A percentile compares a stretch with the other conserved stretches of the same genome.
Evolutionary conservation across 2,888 invertebrate genomes (phyloP).

Genomic region (Melanargia galathea): DNA sequence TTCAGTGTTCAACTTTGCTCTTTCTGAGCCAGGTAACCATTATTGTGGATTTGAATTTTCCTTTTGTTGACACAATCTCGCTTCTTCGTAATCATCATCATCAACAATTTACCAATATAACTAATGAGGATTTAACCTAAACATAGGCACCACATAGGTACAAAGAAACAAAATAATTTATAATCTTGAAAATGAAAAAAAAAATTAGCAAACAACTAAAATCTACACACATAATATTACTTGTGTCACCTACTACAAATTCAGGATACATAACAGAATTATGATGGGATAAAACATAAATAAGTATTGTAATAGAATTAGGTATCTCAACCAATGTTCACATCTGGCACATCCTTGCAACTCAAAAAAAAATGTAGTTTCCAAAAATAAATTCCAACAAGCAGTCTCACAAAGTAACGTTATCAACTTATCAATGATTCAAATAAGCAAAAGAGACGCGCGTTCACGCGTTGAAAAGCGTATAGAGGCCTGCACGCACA

Average conservation of each 20-base stretch:
- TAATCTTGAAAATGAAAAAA: no score
- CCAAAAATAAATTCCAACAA: neutral
- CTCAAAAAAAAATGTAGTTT: neutral
- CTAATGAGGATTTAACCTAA: neutral
- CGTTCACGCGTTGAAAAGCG: conserved; percentile 31
- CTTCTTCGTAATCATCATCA: neutral
- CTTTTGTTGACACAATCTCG: neutral
- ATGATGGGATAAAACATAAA: neutral
- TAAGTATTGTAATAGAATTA: neutral
- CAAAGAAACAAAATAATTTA: no score
- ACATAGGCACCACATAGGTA: no score
- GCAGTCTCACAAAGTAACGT: neutral
- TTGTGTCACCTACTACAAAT: neutral
- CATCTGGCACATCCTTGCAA: neutral
- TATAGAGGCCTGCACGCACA: conserved; percentile 27
- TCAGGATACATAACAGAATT: neutral
- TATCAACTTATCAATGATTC: conserved; percentile 30
- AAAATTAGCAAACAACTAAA: no score
- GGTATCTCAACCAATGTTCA: neutral
- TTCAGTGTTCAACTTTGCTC: conserved; percentile 31
- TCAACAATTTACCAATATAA: neutral
- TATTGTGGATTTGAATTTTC: conserved; percentile 9
- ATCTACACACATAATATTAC: neutral
- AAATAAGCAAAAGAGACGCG: conserved; percentile 21
- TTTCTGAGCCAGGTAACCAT: conserved; percentile 10